A percentile compares a stretch with the other conserved stretches of the same genome.
phyloP scores from a whole-genome alignment of 2,797 vertebrate genomes.

The Cuniculus paca region DNA sequence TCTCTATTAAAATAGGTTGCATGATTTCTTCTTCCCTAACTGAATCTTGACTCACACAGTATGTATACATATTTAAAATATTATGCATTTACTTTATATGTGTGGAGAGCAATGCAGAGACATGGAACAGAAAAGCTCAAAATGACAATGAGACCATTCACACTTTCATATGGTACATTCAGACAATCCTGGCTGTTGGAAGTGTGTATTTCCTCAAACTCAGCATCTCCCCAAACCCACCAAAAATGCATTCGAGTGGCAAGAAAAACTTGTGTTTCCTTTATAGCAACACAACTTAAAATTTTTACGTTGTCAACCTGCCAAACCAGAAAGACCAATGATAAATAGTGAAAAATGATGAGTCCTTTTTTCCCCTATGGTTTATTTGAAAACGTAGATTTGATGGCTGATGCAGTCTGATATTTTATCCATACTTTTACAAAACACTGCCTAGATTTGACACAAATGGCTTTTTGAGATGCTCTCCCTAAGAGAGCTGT shows the following conservation, averaged over 20 bases:
- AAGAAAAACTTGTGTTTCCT: slow-evolving; percentile 55
- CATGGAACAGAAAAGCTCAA: slow-evolving; percentile 33
- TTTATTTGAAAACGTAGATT: slow-evolving; percentile 23
- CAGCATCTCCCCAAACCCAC: not conserved
- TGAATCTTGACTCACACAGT: not conserved
- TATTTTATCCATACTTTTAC: not conserved
- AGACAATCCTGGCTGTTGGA: not conserved
- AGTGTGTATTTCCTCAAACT: slow-evolving; percentile 36
- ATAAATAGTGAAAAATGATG: slow-evolving; percentile 46
- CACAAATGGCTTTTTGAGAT: not conserved
- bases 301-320: not conserved
- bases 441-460: not conserved
- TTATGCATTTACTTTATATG: not conserved
- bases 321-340: slow-evolving; percentile 53
- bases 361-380: not conserved
- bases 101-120: not conserved
- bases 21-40: slow-evolving; percentile 28
- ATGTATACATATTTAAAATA: slow-evolving; percentile 34
- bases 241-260: slow-evolving; percentile 44
- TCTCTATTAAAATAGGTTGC: slow-evolving; percentile 23
- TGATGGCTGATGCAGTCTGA: slow-evolving; percentile 5
- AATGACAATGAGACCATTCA: slow-evolving; percentile 14
- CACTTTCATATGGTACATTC: slow-evolving; percentile 32
- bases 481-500: not conserved
- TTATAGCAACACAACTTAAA: slow-evolving; percentile 51